These are phyloP conservation scores for Acrobasis consociella DNA, from an alignment of 2,888 invertebrate genomes.

Conservation along the genomic window DNA sequence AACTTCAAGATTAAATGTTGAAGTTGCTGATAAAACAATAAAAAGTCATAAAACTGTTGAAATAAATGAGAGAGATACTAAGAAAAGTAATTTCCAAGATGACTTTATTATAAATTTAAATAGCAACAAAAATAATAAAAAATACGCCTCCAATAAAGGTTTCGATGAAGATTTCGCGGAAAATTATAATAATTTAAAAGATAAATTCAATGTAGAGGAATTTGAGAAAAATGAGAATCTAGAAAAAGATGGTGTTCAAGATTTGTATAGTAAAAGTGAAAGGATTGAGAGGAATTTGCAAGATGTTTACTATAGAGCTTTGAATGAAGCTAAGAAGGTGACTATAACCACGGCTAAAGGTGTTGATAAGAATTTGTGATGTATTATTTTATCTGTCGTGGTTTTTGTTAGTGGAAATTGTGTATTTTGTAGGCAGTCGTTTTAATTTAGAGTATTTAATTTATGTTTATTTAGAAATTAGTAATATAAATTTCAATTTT, in stretches of 20 bases:
- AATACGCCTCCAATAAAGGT: neutral
- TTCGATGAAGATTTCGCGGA: neutral
- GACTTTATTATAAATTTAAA: no score
- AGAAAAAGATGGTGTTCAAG: conserved; percentile 1
- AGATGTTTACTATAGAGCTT: conserved; percentile 53
- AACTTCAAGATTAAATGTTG: neutral
- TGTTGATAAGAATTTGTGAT: conserved; percentile 19
- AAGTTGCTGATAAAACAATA: neutral
- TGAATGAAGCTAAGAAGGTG: conserved; percentile 47
- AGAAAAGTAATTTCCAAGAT: no score
- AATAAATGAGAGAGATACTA: no score
- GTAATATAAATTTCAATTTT: no score
- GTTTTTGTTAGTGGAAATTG: no score
- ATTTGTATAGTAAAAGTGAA: neutral
- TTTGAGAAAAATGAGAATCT: neutral
- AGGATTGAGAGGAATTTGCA: conserved; percentile 44
- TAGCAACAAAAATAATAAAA: no score
- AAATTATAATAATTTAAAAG: neutral
- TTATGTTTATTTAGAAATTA: no score
- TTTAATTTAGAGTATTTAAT: no score
- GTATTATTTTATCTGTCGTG: no score
- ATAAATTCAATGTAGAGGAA: neutral
- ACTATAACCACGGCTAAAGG: conserved; percentile 39
- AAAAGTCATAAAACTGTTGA: neutral
- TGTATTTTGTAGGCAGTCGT: no score